phyloP scores from a whole-genome alignment of 2,113 vertebrate genomes.

The Heterocephalus glaber region DNA sequence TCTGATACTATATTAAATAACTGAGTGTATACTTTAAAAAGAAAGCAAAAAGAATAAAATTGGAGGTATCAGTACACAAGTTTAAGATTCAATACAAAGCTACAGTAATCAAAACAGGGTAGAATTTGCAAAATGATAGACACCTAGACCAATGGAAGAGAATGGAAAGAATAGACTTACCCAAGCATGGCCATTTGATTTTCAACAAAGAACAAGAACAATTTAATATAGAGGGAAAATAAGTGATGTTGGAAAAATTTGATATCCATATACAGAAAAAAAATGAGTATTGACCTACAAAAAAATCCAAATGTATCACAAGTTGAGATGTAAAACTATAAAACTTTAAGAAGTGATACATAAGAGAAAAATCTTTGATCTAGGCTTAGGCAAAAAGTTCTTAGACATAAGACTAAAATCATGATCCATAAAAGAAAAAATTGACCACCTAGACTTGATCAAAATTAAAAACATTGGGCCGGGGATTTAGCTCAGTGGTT shows the following conservation, averaged over 20 bases:
- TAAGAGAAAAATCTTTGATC: not conserved
- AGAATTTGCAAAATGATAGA: constrained; percentile 26
- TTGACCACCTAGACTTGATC: not conserved
- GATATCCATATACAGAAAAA: not conserved
- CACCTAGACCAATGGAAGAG: not conserved
- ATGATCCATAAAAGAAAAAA: constrained; percentile 12
- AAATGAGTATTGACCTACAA: not conserved
- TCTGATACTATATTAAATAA: constrained; percentile 12
- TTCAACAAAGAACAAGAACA: constrained; percentile 15
- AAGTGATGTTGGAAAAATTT: constrained; percentile 30
- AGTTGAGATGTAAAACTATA: not conserved
- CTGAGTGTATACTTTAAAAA: constrained; percentile 22
- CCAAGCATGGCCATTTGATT: not conserved
- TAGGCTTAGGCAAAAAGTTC: not conserved
- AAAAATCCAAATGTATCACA: constrained; percentile 34
- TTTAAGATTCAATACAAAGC: constrained; percentile 1
- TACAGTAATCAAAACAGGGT: not conserved
- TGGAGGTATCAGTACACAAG: not conserved
- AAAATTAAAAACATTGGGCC: constrained; percentile 29
- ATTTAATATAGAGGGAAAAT: constrained; percentile 2
- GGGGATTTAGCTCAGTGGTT: too few species aligned
- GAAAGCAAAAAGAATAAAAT: not conserved
- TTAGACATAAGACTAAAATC: constrained; percentile 39
- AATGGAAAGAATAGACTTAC: not conserved
- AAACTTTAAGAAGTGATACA: constrained; percentile 17